Conservation (phyloP, 2,888 invertebrate species). For the Trachelus troglodyta region DNA sequence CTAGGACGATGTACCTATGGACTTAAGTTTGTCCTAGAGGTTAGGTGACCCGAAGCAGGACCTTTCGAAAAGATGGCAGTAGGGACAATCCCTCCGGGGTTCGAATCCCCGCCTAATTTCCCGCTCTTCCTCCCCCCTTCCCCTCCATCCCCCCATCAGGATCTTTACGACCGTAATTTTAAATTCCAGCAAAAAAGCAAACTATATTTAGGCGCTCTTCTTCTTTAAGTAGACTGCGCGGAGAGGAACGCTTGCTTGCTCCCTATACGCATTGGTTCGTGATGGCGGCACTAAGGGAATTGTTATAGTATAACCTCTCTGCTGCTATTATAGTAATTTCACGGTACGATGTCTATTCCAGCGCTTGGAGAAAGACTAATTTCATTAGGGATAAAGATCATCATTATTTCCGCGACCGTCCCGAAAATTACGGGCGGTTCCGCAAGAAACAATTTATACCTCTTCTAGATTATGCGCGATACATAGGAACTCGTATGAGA, state of each 20-base stretch:
- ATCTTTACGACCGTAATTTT: constrained; percentile 64
- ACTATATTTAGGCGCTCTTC: constrained; percentile 52
- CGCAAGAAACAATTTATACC: constrained; percentile 17
- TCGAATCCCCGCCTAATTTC: constrained; percentile 57
- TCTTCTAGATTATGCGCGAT: background rate
- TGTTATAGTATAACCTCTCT: constrained; percentile 31
- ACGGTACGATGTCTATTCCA: constrained; percentile 59
- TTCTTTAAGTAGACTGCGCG: constrained; percentile 23
- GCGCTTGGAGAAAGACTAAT: constrained; percentile 59
- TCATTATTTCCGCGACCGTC: constrained; percentile 58
- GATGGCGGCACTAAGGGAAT: constrained; percentile 3
- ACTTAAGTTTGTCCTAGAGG: no score
- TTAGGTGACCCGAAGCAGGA: no score
- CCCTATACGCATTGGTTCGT: background rate
- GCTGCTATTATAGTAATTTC: constrained; percentile 63
- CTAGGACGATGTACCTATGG: no score
- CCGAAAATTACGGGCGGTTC: constrained; percentile 45
- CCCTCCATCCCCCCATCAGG: constrained; percentile 31
- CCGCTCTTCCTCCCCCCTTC: no score
- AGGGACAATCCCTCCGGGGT: constrained; percentile 42
- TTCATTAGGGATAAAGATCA: constrained; percentile 66
- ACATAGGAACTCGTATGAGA: background rate
- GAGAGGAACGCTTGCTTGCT: constrained; percentile 15
- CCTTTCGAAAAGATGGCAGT: constrained; percentile 7
- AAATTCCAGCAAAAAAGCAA: constrained; percentile 56